phyloP scores from a whole-genome alignment of 92 coral and sea anemone genomes.

The Micromussa lordhowensis region DNA sequence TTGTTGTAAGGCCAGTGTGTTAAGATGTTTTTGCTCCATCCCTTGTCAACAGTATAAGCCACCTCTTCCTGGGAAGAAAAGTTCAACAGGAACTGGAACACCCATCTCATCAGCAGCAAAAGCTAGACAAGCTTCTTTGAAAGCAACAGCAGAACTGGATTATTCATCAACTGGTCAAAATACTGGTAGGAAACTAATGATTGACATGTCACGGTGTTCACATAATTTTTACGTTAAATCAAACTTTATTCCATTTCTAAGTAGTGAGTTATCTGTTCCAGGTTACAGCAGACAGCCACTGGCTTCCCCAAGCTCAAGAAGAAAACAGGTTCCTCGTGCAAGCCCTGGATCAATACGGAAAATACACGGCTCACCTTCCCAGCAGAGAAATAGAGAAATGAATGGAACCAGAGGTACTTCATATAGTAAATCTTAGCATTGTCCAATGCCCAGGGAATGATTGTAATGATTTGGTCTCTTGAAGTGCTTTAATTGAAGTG shows the following conservation, averaged over 20 bases:
- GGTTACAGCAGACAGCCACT: slow-evolving; percentile 32
- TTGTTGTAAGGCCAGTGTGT: neutral
- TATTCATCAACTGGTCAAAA: slow-evolving; percentile 21
- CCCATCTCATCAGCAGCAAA: slow-evolving; percentile 53
- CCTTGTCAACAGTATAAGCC: slow-evolving; percentile 77
- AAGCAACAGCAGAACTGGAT: slow-evolving; percentile 36
- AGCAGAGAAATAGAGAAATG: slow-evolving; percentile 21
- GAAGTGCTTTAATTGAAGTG: no score
- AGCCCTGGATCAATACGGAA: slow-evolving; percentile 20
- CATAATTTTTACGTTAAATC: neutral
- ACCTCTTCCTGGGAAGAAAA: slow-evolving; percentile 77
- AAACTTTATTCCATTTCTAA: neutral
- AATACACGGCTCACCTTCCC: slow-evolving; percentile 1
- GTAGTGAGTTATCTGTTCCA: neutral
- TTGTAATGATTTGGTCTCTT: no score
- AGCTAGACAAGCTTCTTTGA: slow-evolving; percentile 56
- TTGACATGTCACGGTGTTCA: neutral
- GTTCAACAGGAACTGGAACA: slow-evolving; percentile 56
- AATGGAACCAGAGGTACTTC: slow-evolving; percentile 31
- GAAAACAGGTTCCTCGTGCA: slow-evolving; percentile 21
- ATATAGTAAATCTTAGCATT: neutral
- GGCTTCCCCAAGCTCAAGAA: slow-evolving; percentile 34
- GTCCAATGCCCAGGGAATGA: neutral
- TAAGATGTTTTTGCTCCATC: neutral
- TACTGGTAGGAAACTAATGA: slow-evolving; percentile 23